Conservation (phyloP, 2,888 invertebrate genomes). For the Synanthedon myopaeformis region DNA sequence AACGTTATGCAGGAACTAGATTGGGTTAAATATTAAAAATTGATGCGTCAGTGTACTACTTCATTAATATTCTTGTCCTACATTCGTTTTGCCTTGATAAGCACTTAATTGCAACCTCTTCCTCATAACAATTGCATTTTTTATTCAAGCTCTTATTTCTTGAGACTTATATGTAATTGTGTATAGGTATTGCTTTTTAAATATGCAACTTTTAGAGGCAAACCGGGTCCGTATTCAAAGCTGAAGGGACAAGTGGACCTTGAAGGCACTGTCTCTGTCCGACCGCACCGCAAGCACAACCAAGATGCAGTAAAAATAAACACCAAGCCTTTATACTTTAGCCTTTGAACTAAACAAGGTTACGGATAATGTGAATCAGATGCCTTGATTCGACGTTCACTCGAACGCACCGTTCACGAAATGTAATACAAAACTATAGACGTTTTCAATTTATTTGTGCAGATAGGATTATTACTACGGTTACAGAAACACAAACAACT, state of each 20-base stretch:
- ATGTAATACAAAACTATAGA: conserved; percentile 22
- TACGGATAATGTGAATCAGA: conserved; percentile 26
- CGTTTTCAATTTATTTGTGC: conserved; percentile 11
- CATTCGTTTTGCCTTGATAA: conserved; percentile 10
- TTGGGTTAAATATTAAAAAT: neutral
- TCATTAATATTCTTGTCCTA: neutral
- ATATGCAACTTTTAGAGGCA: conserved; percentile 42
- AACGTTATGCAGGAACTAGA: neutral
- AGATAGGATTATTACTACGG: neutral
- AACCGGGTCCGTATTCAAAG: conserved; percentile 43
- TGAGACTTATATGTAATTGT: conserved; percentile 14
- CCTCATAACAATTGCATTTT: conserved; percentile 30
- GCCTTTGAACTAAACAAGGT: conserved; percentile 44
- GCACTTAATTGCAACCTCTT: conserved; percentile 18
- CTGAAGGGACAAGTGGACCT: conserved; percentile 50
- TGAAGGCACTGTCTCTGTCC: conserved; percentile 21
- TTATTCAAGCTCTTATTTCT: conserved; percentile 13
- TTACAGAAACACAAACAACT: neutral
- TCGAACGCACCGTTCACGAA: conserved; percentile 27
- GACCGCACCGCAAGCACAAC: conserved; percentile 25
- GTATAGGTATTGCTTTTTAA: conserved; percentile 14
- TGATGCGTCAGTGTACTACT: neutral
- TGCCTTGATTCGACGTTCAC: conserved; percentile 30
- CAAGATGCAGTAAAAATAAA: conserved; percentile 35
- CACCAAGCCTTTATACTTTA: conserved; percentile 17